A percentile compares a stretch with the other conserved stretches of the same genome.
phyloP scores from a whole-genome alignment of 1,140 invertebrate species.

The Hormaphis cornu region DNA sequence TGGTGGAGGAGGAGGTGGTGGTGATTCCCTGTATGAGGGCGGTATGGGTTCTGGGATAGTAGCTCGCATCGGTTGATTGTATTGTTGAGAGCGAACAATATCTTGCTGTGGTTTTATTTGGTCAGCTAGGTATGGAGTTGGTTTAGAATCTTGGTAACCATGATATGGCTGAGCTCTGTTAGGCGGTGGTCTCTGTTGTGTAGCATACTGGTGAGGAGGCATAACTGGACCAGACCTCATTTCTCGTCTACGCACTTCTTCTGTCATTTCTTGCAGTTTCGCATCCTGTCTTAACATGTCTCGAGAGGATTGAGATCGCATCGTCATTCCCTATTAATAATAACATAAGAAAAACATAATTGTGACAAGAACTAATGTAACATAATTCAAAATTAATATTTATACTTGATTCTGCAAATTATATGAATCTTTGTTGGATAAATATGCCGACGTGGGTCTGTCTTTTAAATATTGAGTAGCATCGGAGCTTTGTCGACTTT shows the following conservation, averaged over 20 bases:
- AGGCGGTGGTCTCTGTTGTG: constrained; percentile 10
- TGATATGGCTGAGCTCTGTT: constrained; percentile 15
- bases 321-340: constrained; percentile 40
- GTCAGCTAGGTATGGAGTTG: background rate
- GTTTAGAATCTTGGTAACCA: constrained; percentile 17
- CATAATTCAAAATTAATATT: background rate
- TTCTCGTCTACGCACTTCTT: constrained; percentile 65
- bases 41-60: constrained; percentile 39
- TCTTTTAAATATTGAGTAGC: constrained; percentile 41
- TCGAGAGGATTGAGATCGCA: constrained; percentile 47
- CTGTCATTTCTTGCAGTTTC: constrained; percentile 71
- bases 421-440: constrained; percentile 43
- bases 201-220: constrained; percentile 35
- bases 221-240: constrained; percentile 44
- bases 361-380: background rate
- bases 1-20: constrained; percentile 58
- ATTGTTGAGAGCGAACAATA: constrained; percentile 3
- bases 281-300: constrained; percentile 60
- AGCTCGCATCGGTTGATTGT: constrained; percentile 1
- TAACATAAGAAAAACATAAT: background rate
- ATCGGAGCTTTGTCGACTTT: constrained; percentile 40
- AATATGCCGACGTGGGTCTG: constrained; percentile 51
- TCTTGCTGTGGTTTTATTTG: constrained; percentile 17
- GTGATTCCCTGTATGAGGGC: constrained; percentile 46
- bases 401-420: constrained; percentile 37